Conservation (phyloP, 2,113 vertebrate species). For the Corythornis vintsioides region DNA sequence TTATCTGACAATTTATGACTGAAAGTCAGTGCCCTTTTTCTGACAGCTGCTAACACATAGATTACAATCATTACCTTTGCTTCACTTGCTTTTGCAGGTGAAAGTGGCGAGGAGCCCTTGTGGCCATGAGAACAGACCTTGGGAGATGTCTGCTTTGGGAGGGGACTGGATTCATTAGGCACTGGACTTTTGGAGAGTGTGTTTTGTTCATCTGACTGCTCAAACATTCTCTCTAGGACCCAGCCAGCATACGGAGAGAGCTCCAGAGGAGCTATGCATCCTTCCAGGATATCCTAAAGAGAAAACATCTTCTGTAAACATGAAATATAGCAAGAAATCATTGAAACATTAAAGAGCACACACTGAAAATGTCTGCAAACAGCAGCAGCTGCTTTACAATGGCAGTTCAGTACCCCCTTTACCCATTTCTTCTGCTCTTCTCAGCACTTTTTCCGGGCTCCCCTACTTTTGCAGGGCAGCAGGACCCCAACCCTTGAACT, state of each 20-base stretch:
- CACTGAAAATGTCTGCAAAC: fast-evolving
- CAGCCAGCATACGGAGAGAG: slow-evolving; percentile 73
- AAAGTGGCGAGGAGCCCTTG: neutral
- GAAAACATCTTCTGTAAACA: neutral
- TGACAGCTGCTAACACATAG: neutral
- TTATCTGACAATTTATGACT: neutral
- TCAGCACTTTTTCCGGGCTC: neutral
- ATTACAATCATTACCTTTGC: slow-evolving; percentile 45
- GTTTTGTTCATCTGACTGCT: neutral
- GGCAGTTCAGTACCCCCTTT: fast-evolving
- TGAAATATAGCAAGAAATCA: fast-evolving
- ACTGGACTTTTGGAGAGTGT: neutral
- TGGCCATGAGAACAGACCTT: neutral
- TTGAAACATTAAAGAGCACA: neutral
- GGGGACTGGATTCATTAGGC: neutral
- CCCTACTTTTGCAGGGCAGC: too few relatives aligned
- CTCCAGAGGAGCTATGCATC: slow-evolving; percentile 55
- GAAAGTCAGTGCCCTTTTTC: neutral
- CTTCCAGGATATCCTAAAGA: slow-evolving; percentile 71
- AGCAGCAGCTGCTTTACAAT: neutral
- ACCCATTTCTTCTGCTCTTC: neutral
- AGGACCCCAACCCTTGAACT: neutral
- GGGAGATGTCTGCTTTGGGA: neutral
- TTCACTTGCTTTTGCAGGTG: neutral
- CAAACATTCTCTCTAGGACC: slow-evolving; percentile 73